Conservation (phyloP, 2,888 invertebrate genomes). For the Fissipunctia ypsillon region DNA sequence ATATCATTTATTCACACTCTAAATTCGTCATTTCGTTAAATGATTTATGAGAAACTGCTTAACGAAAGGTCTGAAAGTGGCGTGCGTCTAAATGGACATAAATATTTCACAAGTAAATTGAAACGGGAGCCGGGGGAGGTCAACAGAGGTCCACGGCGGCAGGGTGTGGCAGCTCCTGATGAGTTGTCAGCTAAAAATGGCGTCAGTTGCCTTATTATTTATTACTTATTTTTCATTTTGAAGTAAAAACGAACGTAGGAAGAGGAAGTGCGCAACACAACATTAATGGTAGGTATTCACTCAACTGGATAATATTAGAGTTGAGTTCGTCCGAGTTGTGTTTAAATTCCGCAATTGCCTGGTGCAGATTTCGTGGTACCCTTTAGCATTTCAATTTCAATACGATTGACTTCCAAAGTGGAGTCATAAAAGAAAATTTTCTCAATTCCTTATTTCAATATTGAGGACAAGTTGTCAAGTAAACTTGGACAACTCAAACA, state of each 20-base stretch:
- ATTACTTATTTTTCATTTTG: slow-evolving; percentile 50
- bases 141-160: slow-evolving; percentile 43
- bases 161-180: slow-evolving; percentile 46
- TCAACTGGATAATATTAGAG: slow-evolving; percentile 38
- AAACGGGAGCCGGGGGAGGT: slow-evolving; percentile 62
- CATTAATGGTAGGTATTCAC: slow-evolving; percentile 50
- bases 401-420: slow-evolving; percentile 51
- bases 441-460: slow-evolving; percentile 70
- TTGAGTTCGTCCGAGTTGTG: no score
- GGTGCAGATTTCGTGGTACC: slow-evolving; percentile 29
- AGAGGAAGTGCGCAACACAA: slow-evolving; percentile 27
- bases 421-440: slow-evolving; percentile 52
- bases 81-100: slow-evolving; percentile 74
- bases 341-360: slow-evolving; percentile 29
- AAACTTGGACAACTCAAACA: slow-evolving; percentile 76
- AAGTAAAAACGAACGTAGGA: slow-evolving; percentile 35
- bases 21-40: slow-evolving; percentile 71
- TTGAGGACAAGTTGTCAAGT: slow-evolving; percentile 73
- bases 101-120: slow-evolving; percentile 78
- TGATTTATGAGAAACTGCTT: slow-evolving; percentile 70
- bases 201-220: slow-evolving; percentile 50
- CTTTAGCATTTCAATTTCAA: slow-evolving; percentile 57
- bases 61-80: slow-evolving; percentile 68
- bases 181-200: slow-evolving; percentile 60
- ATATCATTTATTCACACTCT: slow-evolving; percentile 62